phyloP scores from a whole-genome alignment of 2,888 invertebrate species.

The Diaperis boleti region DNA sequence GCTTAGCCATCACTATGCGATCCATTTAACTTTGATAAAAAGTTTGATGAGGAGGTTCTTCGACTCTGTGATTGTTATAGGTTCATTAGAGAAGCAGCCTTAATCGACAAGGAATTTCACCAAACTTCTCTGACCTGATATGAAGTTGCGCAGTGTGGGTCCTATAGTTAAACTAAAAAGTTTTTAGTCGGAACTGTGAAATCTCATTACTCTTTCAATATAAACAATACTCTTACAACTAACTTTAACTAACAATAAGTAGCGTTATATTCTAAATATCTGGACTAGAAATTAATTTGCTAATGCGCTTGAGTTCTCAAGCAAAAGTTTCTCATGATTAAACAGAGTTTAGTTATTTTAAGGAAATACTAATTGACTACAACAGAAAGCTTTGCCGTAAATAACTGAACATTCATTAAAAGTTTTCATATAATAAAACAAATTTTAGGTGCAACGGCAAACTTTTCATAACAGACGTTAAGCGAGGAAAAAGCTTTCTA shows the following conservation, averaged over 20 bases:
- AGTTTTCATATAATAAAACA: constrained; percentile 38
- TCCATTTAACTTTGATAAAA: constrained; percentile 29
- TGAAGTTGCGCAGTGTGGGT: constrained; percentile 12
- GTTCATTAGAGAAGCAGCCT: constrained; percentile 29
- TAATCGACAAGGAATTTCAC: constrained; percentile 33
- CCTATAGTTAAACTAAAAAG: too few relatives aligned
- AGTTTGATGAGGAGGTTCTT: constrained; percentile 35
- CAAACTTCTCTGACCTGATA: constrained; percentile 24
- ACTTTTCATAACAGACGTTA: constrained; percentile 28
- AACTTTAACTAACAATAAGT: not conserved
- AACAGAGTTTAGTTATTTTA: constrained; percentile 4
- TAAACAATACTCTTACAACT: not conserved
- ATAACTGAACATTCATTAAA: constrained; percentile 35
- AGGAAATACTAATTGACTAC: constrained; percentile 18
- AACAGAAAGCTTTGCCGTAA: constrained; percentile 12
- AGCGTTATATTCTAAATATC: not conserved
- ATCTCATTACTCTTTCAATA: too few relatives aligned
- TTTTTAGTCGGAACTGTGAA: not conserved
- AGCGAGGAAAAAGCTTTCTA: constrained; percentile 14
- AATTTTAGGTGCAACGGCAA: constrained; percentile 28
- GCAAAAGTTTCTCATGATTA: constrained; percentile 1
- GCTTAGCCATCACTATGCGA: not conserved
- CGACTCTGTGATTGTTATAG: constrained; percentile 26
- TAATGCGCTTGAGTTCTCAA: not conserved
- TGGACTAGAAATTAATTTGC: not conserved